Base-by-base conservation (phyloP, 2,797 vertebrate species). In the Petrocephalus sullivani region DNA sequence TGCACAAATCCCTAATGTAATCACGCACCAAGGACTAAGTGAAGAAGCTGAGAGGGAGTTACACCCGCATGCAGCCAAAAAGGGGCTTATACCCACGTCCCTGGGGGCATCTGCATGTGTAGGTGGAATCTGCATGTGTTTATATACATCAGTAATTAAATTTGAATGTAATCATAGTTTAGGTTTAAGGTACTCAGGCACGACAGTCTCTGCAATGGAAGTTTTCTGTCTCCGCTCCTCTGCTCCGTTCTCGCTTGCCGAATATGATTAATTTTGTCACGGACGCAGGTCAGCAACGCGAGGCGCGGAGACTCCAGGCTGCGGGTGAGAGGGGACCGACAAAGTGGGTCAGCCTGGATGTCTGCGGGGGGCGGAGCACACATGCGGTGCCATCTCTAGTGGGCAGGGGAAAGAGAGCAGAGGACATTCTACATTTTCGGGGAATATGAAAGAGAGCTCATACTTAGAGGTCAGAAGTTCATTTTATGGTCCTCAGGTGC, bases 341-440 rank as follows among this genome's bases (percentile, higher is more conserved):
- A 90, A 94, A 94, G 87, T 95, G 93, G 94, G 93, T 91, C 93
- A 94, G 81, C 90, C 89, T 90, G 87, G 88, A 60, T 88, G 90
- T 90, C 75, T 90, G 61, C 89, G 90, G 87, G 90, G 89, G 53
- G 78, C 58, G 5, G 28, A 28, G 28, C 28, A 3, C 37, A 41
- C 9, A n/a, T 46, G 58, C 64, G 23, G 33, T 16, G 12, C 49
- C 5, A 2, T n/a, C 46, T 23, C 33, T 23, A 2, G 37, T 49
- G 19, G 78, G 14, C 28, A 19, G 2, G 16, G 78, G 41, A 0
- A 10, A 51, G 28, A 12, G 9, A 67, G 23, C 16, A 54, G 3
- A 54, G 41, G 33, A 57, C 23, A n/a, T 81, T 53, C 2, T n/a
- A 19, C 19, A 33, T 67, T 78, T 14, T 54, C 28, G 57, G 23